Base-by-base conservation (phyloP, 2,113 vertebrate species). In the Turdus rufiventris region DNA sequence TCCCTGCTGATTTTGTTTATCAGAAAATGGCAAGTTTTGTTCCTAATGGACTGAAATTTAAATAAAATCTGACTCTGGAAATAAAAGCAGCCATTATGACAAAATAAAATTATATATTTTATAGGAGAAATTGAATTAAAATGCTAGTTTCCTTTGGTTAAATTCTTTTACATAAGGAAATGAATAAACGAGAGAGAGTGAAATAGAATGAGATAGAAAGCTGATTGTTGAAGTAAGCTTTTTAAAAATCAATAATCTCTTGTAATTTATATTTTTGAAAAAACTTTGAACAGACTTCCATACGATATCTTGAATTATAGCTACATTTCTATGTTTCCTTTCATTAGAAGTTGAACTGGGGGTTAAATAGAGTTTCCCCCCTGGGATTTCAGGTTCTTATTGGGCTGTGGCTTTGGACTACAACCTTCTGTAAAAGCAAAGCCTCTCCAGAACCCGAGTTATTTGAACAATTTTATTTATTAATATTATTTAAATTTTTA, bases 1-100 rank as follows among this genome's bases (percentile, higher is more conserved):
- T 98, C 98, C 99, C 99, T 97, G 99, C 99, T 99, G 99, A 98
- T 99, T 98, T 98, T 99, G 99, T 99, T 99, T 99, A 98, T 98
- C 98, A 98, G 98, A 98, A 99, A 98, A 98, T 98, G 98, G 97
- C 97, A 98, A 98, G 97, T 98, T 98, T 98, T 98, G 97, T 98
- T 98, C 98, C 97, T 99, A 99, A 99, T 99, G 99, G 98, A 99
- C 98, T 97, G 98, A 98, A 98, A 98, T 98, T 98, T 98, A 98
- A 99, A 99, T 99, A 98, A 99, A 98, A 98, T 98, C 97, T 99
- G 98, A 99, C 99, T 98, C 97, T 98, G 94, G 96, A 98, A 98
- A 99, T 98, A 98, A 98, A 98, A 98, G 98, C 98, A 96, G 96
- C 98, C 98, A 98, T 98, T 99, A 98, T 95, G 97, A 98, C 88